Evolutionary conservation across 2,797 vertebrate genomes (phyloP), one percentile per base, ranked within the genome.

Genomic region (Zalophus californianus): DNA sequence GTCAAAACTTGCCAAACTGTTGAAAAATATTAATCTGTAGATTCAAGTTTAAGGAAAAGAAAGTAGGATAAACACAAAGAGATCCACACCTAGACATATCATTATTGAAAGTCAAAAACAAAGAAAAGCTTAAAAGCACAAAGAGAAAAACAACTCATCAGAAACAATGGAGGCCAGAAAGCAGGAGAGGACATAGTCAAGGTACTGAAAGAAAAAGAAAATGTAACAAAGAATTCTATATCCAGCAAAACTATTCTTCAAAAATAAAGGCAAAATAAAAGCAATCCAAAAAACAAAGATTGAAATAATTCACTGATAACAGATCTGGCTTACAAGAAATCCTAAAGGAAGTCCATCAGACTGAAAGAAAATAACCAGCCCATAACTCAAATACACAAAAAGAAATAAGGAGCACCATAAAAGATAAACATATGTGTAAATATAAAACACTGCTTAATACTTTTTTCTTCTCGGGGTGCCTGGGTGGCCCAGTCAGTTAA

Each of bases 71-170:
- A 84, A 80, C 23, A 62, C 13, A 64, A 25, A 90, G 29, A 93
- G 79, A 77, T 90, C 48, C 29, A 84, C 32, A 90, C 25, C 27
- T 64, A 72, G 5, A 84, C 32, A 35, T 21, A 62, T 29, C 68
- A 86, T 41, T 78, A 16, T 44, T 77, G 48, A 97, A 96, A 84
- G 27, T 3, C 56, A 41, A 78, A 50, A 48, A 56, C 25, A 85
- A 38, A 27, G 78, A 78, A 84, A 50, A 38, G 48, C 64, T 75
- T 88, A 20, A 95, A 77, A 27, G 35, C 44, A 91, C 6, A 73
- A 60, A 90, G 56, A 91, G 48, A 85, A 92, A 93, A 93, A 91
- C n/a, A 95, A 91, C 54, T 84, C 25, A 52, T 44, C 16, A 73
- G 38, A 88, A 91, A 79, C n/a, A 85, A 66, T 10, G 27, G 44